Base-by-base conservation (phyloP, 2,113 vertebrate genomes). In the Poeciliopsis retropinna region DNA sequence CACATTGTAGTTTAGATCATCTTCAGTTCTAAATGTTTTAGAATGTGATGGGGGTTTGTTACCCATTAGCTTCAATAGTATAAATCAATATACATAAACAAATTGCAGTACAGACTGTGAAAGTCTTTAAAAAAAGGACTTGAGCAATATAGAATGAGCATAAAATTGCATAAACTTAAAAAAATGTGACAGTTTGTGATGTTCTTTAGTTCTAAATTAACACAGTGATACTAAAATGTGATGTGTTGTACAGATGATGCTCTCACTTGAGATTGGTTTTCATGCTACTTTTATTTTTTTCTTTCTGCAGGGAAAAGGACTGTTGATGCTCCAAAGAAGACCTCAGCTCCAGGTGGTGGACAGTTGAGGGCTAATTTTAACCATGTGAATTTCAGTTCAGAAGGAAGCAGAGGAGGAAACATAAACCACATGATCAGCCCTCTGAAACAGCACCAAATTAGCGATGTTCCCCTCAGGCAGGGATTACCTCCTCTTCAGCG, bases 401-500 rank as follows among this genome's bases (percentile, higher is more conserved):
- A 78, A 85, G 37, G 72, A 70, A 70, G 39, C 27, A 32, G 8
- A 57, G 71, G 72, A 72, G 71, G 83, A 54, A 76, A 68, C 82
- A 64, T 64, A 39, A 74, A 89, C 75, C 83, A 87, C 87, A 78
- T 76, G 81, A 89, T 69, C 72, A 67, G 78, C 44, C 65, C 75
- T 72, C 31, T 64, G 81, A 84, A 72, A 75, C 22, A 83, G 44
- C 76, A 91, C 80, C 76, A 81, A 61, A 73, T 82, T 64, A 76
- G 84, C 71, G 54, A 91, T 90, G 91, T 82, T 85, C 78, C 88
- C 88, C 76, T 87, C 81, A 1, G 75, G 79, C 88, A 80, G 86
- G 88, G 85, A 91, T 90, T 79, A 89, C 88, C 91, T 92, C 76
- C 86, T 87, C 85, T 72, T 79, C 1, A 61, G 63, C 25, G 15